A percentile compares a stretch with the other conserved stretches of the same genome.
Conservation (phyloP, 2,888 invertebrate species). For the Lithodes maja region DNA sequence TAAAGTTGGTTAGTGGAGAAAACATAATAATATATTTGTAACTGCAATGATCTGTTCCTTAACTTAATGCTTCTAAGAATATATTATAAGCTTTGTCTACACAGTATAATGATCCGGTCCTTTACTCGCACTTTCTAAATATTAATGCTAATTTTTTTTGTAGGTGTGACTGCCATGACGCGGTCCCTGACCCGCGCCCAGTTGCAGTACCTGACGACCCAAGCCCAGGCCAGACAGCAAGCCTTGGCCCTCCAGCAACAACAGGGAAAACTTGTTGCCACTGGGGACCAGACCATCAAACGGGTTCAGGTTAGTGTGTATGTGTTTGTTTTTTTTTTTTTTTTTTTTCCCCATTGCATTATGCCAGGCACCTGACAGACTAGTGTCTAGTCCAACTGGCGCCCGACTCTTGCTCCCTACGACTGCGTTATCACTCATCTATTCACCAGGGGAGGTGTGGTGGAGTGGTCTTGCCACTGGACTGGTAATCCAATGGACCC, state of each 20-base stretch:
- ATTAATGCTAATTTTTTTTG: not conserved
- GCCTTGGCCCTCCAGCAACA: conserved; percentile 61
- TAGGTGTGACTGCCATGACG: conserved; percentile 46
- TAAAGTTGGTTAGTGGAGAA: too few relatives aligned
- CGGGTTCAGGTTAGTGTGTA: conserved; percentile 61
- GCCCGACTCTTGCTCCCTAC: not conserved
- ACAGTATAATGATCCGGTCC: too few relatives aligned
- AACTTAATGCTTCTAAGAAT: too few relatives aligned
- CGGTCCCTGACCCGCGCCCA: conserved; percentile 59
- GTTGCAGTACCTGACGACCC: conserved; percentile 63
- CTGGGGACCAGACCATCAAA: conserved; percentile 66
- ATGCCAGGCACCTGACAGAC: not conserved
- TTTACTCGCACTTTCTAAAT: not conserved
- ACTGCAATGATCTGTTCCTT: not conserved
- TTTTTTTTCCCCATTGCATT: not conserved
- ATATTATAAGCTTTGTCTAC: not conserved
- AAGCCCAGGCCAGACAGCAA: conserved; percentile 61
- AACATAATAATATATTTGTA: too few relatives aligned
- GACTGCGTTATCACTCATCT: too few relatives aligned
- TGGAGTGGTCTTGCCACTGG: too few relatives aligned
- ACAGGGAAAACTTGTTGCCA: conserved; percentile 53
- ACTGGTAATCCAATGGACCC: too few relatives aligned
- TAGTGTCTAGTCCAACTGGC: not conserved
- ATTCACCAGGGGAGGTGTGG: too few relatives aligned
- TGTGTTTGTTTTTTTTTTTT: conserved; percentile 4